phyloP scores from a whole-genome alignment of 64 coral and sea anemone genomes.

The Stichodactyla helianthus region DNA sequence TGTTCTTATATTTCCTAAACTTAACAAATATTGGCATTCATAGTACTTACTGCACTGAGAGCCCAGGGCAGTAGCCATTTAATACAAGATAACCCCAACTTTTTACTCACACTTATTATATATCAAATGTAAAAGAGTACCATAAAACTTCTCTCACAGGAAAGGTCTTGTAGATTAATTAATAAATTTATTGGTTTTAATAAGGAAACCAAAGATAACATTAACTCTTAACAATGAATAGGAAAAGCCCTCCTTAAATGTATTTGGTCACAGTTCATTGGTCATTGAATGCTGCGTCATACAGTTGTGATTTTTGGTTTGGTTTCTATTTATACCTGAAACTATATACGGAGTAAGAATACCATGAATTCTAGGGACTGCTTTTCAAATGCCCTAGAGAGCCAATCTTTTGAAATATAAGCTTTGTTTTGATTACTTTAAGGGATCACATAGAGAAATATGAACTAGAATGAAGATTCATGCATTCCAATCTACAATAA shows the following conservation, averaged over 20 bases:
- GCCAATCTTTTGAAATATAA: background rate
- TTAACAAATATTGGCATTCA: too few relatives aligned
- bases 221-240: background rate
- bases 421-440: background rate
- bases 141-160: background rate
- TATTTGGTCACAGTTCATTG: background rate
- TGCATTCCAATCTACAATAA: conserved; percentile 3
- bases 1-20: too few relatives aligned
- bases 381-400: background rate
- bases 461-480: background rate
- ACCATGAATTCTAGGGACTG: background rate
- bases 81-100: too few relatives aligned
- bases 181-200: background rate
- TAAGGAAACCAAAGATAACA: background rate
- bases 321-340: background rate
- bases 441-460: background rate
- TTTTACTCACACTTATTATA: background rate
- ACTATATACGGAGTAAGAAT: background rate
- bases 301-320: background rate
- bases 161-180: background rate
- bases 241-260: background rate
- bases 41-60: too few relatives aligned
- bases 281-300: background rate
- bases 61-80: too few relatives aligned
- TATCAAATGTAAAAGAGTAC: background rate